Conservation (phyloP, 2,888 invertebrate species). For the Crioceris asparagi region DNA sequence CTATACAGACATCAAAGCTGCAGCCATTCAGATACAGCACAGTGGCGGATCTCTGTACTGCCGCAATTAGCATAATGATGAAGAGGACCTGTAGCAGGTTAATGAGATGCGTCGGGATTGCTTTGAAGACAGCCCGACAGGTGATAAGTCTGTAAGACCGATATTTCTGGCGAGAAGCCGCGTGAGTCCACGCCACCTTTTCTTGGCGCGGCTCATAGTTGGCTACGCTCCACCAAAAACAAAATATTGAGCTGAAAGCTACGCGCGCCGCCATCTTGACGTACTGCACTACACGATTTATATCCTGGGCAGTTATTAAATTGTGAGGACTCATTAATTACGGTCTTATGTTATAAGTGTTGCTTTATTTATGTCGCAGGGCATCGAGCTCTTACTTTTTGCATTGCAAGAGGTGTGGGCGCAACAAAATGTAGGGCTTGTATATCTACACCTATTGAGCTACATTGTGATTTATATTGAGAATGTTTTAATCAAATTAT, state of each 20-base stretch:
- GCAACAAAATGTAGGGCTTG: too few relatives aligned
- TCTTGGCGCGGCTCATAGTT: conserved; percentile 26
- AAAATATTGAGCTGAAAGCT: conserved; percentile 24
- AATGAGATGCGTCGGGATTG: conserved; percentile 28
- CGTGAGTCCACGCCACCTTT: conserved; percentile 23
- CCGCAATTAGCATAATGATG: conserved; percentile 19
- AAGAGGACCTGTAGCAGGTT: conserved; percentile 25
- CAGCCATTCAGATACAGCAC: too few relatives aligned
- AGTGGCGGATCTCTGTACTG: too few relatives aligned
- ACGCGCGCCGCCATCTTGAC: conserved; percentile 30
- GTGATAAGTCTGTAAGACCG: conserved; percentile 25
- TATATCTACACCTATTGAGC: not conserved
- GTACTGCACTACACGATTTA: conserved; percentile 23
- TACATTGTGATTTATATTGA: not conserved
- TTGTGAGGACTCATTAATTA: conserved; percentile 32
- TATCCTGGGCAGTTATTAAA: conserved; percentile 32
- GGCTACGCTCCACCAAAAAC: conserved; percentile 33
- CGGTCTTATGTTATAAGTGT: conserved; percentile 29
- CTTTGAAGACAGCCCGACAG: conserved; percentile 30
- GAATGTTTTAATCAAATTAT: too few relatives aligned
- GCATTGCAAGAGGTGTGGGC: too few relatives aligned
- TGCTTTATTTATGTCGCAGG: conserved; percentile 22
- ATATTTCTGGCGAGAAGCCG: conserved; percentile 28
- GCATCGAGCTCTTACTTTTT: too few relatives aligned
- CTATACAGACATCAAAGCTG: too few relatives aligned